phyloP scores from a whole-genome alignment of 2,113 vertebrate species.

The Martes martes region DNA sequence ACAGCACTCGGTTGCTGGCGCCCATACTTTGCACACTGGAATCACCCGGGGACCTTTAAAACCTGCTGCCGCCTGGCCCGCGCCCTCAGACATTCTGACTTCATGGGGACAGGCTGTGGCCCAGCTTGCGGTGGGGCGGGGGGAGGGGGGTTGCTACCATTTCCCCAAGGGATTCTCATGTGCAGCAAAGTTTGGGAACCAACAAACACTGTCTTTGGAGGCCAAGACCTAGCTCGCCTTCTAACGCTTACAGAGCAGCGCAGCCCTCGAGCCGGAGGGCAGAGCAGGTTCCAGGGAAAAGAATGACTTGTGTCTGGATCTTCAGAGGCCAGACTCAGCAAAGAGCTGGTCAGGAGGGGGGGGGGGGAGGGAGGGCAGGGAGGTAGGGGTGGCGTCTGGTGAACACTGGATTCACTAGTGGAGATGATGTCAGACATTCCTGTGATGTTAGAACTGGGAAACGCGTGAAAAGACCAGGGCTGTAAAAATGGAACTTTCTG shows the following conservation, averaged over 20 bases:
- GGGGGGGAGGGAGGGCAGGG: not conserved
- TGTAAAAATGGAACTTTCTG: slow-evolving; percentile 53
- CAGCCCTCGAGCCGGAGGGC: slow-evolving; percentile 1
- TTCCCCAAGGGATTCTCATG: not conserved
- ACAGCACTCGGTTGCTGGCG: not conserved
- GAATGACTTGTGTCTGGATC: not conserved
- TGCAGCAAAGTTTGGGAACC: not conserved
- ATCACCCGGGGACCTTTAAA: not conserved
- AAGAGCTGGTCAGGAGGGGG: not conserved
- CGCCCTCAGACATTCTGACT: not conserved
- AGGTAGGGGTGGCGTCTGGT: not conserved
- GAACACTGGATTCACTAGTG: not conserved
- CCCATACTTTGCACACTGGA: not conserved
- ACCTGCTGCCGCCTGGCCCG: not conserved
- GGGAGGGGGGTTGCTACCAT: not conserved
- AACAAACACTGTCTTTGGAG: not conserved
- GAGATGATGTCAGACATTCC: slow-evolving; percentile 67
- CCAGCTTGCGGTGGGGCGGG: not conserved
- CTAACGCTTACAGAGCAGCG: not conserved
- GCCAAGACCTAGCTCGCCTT: not conserved
- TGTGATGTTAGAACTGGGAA: slow-evolving; percentile 5
- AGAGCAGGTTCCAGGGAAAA: not conserved
- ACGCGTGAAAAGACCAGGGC: slow-evolving; percentile 23
- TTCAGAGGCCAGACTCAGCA: not conserved
- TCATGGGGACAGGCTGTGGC: not conserved